phyloP scores from a whole-genome alignment of 2,888 invertebrate species.

The Periphyllus acericola region DNA sequence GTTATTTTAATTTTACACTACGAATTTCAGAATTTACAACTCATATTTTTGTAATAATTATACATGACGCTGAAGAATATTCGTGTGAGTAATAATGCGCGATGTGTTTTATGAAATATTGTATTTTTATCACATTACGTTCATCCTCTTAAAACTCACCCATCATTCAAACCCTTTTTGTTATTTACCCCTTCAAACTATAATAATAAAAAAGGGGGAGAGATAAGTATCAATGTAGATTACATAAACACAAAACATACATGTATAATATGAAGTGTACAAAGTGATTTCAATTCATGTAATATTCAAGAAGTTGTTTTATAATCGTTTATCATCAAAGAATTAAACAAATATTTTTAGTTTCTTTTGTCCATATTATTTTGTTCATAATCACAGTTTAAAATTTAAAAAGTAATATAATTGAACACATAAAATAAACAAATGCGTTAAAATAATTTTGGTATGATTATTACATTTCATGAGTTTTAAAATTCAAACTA shows the following conservation, averaged over 20 bases:
- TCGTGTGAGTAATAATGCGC: not conserved
- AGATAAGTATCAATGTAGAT: slow-evolving; percentile 30
- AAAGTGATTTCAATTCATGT: not conserved
- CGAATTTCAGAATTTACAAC: not conserved
- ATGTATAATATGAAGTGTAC: not conserved
- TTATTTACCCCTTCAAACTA: not conserved
- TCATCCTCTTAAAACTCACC: not conserved
- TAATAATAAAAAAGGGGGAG: slow-evolving; percentile 14
- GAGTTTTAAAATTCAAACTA: too few relatives aligned
- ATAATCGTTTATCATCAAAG: not conserved
- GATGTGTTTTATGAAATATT: not conserved
- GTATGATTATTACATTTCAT: too few relatives aligned
- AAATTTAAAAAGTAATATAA: too few relatives aligned
- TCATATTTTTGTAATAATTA: not conserved
- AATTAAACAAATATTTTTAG: too few relatives aligned
- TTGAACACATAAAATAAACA: too few relatives aligned
- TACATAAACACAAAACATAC: not conserved
- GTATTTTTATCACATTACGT: not conserved
- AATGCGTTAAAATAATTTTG: too few relatives aligned
- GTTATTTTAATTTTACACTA: not conserved
- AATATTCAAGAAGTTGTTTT: not conserved
- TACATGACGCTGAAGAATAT: not conserved
- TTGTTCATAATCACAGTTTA: too few relatives aligned
- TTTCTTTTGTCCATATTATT: too few relatives aligned
- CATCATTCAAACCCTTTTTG: slow-evolving; percentile 4